These are phyloP conservation scores for Procavia capensis DNA, from an alignment of 2,113 vertebrate species.

Conservation along the genomic window DNA sequence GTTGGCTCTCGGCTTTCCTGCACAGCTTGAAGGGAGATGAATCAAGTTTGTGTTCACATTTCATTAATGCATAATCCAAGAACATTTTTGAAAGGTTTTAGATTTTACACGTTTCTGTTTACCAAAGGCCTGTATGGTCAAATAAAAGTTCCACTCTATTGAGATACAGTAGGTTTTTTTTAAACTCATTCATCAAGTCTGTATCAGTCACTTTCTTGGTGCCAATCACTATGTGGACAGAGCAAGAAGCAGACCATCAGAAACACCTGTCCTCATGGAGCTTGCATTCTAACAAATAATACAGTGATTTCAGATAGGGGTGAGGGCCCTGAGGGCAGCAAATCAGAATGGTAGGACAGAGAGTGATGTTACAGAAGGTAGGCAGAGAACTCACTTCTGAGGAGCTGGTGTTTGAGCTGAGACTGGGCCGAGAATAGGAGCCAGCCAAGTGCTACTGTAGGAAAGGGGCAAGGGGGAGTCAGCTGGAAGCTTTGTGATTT, in stretches of 20 bases:
- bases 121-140: background rate
- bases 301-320: background rate
- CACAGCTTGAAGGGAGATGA: no score
- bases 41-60: no score
- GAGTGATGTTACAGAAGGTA: no score
- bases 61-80: background rate
- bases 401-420: background rate
- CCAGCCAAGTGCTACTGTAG: background rate
- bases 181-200: background rate
- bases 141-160: background rate
- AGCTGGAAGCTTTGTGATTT: no score
- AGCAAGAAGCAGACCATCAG: background rate
- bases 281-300: background rate
- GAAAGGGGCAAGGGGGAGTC: background rate
- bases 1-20: no score
- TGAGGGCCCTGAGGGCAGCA: background rate
- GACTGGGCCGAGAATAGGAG: background rate
- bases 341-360: background rate
- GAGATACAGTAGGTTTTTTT: background rate
- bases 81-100: background rate
- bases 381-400: no score
- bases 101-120: background rate
- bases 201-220: background rate
- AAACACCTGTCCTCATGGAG: background rate
- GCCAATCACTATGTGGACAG: background rate